phyloP scores from a whole-genome alignment of 1,140 invertebrate genomes.

The Planococcus citri region DNA sequence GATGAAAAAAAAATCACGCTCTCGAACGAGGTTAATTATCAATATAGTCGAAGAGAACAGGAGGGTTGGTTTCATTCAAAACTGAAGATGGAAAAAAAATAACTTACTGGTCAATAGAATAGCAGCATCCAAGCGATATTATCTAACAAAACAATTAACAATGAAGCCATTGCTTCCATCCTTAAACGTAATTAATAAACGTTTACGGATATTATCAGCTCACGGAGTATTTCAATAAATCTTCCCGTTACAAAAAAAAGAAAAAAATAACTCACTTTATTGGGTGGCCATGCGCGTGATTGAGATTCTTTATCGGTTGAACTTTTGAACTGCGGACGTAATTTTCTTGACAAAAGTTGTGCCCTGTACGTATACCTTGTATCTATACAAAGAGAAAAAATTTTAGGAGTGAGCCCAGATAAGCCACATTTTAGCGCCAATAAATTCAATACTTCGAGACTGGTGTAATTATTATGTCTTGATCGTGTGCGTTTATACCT shows the following conservation, averaged over 20 bases:
- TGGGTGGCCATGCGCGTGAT: conserved; percentile 15
- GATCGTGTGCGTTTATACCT: too few species aligned
- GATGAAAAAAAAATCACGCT: neutral
- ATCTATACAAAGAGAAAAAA: too few species aligned
- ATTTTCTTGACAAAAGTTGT: neutral
- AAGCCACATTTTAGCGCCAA: too few species aligned
- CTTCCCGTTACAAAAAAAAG: conserved; percentile 16
- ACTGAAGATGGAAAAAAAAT: neutral
- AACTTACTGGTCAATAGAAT: neutral
- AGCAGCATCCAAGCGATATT: conserved; percentile 11
- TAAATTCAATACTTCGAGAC: too few species aligned
- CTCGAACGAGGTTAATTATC: conserved; percentile 6
- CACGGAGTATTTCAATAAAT: conserved; percentile 19
- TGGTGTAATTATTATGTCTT: too few species aligned
- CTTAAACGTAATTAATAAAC: conserved; percentile 15
- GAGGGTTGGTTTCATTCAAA: neutral
- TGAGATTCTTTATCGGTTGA: conserved; percentile 8
- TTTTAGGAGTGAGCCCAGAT: too few species aligned
- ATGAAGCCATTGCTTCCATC: conserved; percentile 17
- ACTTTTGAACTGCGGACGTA: conserved; percentile 5
- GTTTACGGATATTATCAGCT: conserved; percentile 19
- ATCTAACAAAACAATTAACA: conserved; percentile 20
- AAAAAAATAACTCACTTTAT: conserved; percentile 19
- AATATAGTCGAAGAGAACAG: neutral
- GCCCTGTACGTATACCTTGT: neutral